Evolutionary conservation across 1,140 invertebrate genomes (phyloP).

Genomic region (Halyomorpha halys): DNA sequence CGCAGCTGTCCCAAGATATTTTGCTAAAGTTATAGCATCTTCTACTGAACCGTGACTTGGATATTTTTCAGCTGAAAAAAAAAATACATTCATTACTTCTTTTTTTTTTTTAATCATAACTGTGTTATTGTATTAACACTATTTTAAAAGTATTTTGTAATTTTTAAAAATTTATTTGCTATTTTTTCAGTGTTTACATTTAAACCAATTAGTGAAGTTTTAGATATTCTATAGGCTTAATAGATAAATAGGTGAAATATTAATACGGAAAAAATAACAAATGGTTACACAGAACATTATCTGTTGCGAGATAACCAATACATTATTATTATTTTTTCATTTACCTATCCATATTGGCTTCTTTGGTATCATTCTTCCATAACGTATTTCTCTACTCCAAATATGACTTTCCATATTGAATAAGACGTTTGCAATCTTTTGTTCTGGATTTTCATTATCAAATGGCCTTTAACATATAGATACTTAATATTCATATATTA

Average conservation of each 20-base stretch:
- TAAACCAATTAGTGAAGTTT: no score
- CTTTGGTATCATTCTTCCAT: conserved; percentile 27
- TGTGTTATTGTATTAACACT: no score
- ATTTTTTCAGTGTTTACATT: no score
- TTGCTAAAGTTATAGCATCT: conserved; percentile 38
- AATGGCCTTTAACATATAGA: neutral
- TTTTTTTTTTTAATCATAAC: conserved; percentile 14
- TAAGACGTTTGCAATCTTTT: conserved; percentile 32
- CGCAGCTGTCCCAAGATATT: conserved; percentile 38
- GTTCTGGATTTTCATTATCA: conserved; percentile 2
- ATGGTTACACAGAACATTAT: neutral
- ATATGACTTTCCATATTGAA: conserved; percentile 33
- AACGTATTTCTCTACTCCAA: conserved; percentile 33
- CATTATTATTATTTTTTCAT: neutral
- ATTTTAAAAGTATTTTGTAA: no score
- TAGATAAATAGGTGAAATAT: no score
- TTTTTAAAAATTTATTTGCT: no score
- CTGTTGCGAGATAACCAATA: no score
- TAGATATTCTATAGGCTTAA: no score
- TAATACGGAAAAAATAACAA: neutral
- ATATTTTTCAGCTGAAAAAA: conserved; percentile 36
- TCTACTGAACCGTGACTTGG: conserved; percentile 35
- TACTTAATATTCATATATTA: no score
- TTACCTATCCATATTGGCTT: conserved; percentile 40
- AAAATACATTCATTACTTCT: neutral